phyloP scores from a whole-genome alignment of 2,113 vertebrate genomes.

The Piprites chloris region DNA sequence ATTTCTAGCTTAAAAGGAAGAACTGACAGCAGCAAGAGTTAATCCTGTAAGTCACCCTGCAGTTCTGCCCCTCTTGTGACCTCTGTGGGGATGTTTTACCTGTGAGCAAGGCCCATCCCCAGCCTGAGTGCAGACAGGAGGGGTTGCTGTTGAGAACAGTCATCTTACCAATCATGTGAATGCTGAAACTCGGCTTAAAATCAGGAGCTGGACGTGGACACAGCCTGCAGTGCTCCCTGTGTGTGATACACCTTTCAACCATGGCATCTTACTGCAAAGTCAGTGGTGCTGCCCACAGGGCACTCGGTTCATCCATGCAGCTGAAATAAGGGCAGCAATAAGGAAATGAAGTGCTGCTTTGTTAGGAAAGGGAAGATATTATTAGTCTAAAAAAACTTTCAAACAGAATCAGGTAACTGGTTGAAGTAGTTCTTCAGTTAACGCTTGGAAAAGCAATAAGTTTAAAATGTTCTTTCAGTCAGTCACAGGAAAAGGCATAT shows the following conservation, averaged over 20 bases:
- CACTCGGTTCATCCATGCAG: background rate
- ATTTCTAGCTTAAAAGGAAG: background rate
- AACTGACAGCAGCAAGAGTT: background rate
- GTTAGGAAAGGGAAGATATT: background rate
- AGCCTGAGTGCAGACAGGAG: background rate
- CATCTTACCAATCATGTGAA: background rate
- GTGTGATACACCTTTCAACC: background rate
- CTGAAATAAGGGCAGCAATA: background rate
- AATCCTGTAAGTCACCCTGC: background rate
- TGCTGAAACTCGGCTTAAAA: background rate
- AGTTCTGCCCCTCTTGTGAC: background rate
- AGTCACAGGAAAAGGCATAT: background rate
- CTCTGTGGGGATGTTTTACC: background rate
- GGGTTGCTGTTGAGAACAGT: background rate
- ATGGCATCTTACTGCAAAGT: background rate
- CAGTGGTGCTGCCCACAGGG: background rate
- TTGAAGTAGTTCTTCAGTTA: slow-evolving; percentile 41
- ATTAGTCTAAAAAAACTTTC: background rate
- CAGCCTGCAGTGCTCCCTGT: background rate
- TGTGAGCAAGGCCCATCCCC: background rate
- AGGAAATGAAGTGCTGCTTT: background rate
- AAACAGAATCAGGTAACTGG: background rate
- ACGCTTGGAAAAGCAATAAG: slow-evolving; percentile 12
- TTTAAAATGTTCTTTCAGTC: slow-evolving; percentile 1
- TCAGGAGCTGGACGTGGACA: background rate